A percentile compares a stretch with the other conserved stretches of the same genome.
phyloP scores from a whole-genome alignment of 2,888 invertebrate species.

The Platycheirus rosarum region DNA sequence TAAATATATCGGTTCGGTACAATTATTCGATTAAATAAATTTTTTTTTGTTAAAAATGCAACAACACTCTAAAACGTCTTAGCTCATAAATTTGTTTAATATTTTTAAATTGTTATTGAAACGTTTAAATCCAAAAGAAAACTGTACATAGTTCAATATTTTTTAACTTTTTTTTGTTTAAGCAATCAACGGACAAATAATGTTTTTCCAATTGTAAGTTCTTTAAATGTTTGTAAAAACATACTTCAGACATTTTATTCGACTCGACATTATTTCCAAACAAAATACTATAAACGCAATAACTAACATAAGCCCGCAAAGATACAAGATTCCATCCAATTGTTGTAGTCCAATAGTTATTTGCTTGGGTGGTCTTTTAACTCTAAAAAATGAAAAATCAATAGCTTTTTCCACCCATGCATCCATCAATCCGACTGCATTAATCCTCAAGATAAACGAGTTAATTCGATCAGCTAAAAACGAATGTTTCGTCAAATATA shows the following conservation, averaged over 20 bases:
- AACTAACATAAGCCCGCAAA: constrained; percentile 25
- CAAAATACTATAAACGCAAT: constrained; percentile 36
- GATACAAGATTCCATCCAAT: constrained; percentile 30
- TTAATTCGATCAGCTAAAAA: constrained; percentile 77
- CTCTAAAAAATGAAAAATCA: constrained; percentile 34
- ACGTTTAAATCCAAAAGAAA: too few relatives aligned
- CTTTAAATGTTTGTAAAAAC: background rate
- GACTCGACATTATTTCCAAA: constrained; percentile 50
- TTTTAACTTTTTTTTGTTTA: too few relatives aligned
- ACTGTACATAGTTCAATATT: too few relatives aligned
- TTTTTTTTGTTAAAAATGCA: too few relatives aligned
- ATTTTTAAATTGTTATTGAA: too few relatives aligned
- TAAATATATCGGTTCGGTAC: too few relatives aligned
- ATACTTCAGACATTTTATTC: background rate
- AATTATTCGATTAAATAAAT: too few relatives aligned
- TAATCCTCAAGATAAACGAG: constrained; percentile 75
- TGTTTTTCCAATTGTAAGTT: too few relatives aligned
- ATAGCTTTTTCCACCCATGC: constrained; percentile 71
- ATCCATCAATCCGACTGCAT: constrained; percentile 76
- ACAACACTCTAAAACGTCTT: too few relatives aligned
- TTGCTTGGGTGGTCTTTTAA: constrained; percentile 5
- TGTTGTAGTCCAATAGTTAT: constrained; percentile 32
- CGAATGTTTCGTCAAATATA: constrained; percentile 78
- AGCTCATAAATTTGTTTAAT: too few relatives aligned
- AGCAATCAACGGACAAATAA: too few relatives aligned